These are phyloP conservation scores for Stegana nigrithorax DNA, from an alignment of 2,888 invertebrate species.

Conservation along the genomic window DNA sequence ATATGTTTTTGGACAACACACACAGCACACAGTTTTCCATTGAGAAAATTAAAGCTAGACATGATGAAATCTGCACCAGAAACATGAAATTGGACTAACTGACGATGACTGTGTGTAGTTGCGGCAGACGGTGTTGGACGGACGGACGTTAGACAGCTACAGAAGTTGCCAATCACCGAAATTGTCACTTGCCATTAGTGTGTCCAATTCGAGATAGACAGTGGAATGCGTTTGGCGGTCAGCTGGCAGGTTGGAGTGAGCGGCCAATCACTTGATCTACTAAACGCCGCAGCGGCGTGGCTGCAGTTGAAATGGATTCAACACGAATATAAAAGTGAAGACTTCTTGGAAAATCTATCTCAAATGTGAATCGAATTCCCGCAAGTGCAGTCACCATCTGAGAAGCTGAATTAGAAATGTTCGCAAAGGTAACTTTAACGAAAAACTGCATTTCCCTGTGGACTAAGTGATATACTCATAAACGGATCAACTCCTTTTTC, in stretches of 20 bases:
- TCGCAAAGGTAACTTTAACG: constrained; percentile 60
- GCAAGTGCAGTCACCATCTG: constrained; percentile 57
- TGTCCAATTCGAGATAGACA: constrained; percentile 25
- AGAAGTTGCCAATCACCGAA: constrained; percentile 43
- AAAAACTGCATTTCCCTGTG: background rate
- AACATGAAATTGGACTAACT: constrained; percentile 44
- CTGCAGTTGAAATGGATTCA: constrained; percentile 28
- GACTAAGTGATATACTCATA: background rate
- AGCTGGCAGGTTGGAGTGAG: background rate
- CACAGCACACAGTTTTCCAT: constrained; percentile 38
- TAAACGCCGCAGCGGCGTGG: background rate
- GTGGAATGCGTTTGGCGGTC: background rate
- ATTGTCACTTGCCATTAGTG: constrained; percentile 52
- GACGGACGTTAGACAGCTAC: constrained; percentile 23
- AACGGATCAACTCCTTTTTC: background rate
- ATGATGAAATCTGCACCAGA: constrained; percentile 52
- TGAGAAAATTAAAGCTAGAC: constrained; percentile 46
- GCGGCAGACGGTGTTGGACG: constrained; percentile 13
- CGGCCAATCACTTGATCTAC: background rate
- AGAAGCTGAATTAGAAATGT: constrained; percentile 60
- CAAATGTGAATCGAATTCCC: constrained; percentile 66
- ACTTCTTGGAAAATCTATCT: constrained; percentile 61
- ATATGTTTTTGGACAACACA: constrained; percentile 2
- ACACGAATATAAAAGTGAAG: constrained; percentile 65
- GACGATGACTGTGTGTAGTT: constrained; percentile 25